Evolutionary conservation across 2,888 invertebrate genomes (phyloP).

Genomic region (Gari tellinella): DNA sequence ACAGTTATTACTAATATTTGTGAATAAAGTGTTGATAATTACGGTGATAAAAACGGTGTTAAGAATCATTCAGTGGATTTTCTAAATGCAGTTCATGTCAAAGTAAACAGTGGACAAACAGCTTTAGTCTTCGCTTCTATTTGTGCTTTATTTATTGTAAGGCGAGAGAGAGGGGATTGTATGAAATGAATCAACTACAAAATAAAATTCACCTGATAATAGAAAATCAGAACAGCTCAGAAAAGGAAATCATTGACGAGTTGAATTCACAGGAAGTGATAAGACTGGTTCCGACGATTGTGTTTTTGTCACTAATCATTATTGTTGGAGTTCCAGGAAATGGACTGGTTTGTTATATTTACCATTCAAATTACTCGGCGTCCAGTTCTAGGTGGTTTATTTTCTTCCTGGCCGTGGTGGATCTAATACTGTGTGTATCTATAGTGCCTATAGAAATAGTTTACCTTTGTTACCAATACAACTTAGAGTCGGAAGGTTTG

Average conservation of each 20-base stretch:
- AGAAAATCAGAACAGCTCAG: too few relatives aligned
- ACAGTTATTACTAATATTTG: too few relatives aligned
- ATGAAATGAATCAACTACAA: too few relatives aligned
- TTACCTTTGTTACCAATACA: slow-evolving; percentile 54
- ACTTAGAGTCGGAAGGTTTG: slow-evolving; percentile 38
- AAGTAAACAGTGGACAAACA: too few relatives aligned
- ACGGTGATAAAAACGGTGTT: too few relatives aligned
- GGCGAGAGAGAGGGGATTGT: too few relatives aligned
- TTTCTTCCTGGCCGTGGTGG: slow-evolving; percentile 59
- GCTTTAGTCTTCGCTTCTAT: too few relatives aligned
- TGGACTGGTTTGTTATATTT: slow-evolving; percentile 62
- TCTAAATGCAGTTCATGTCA: too few relatives aligned
- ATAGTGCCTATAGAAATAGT: slow-evolving; percentile 59
- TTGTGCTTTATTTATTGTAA: too few relatives aligned
- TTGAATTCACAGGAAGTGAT: slow-evolving; percentile 55
- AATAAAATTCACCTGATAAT: too few relatives aligned
- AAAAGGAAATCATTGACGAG: slow-evolving; percentile 9
- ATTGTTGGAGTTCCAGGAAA: slow-evolving; percentile 62
- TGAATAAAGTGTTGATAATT: too few relatives aligned
- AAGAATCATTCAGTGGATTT: too few relatives aligned
- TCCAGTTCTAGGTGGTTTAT: slow-evolving; percentile 66
- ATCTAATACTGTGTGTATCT: slow-evolving; percentile 58
- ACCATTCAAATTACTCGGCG: slow-evolving; percentile 46
- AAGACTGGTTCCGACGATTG: slow-evolving; percentile 51
- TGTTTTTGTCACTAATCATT: slow-evolving; percentile 47